Evolutionary conservation across 2,888 invertebrate genomes (phyloP).

Genomic region (Athalia rosae): DNA sequence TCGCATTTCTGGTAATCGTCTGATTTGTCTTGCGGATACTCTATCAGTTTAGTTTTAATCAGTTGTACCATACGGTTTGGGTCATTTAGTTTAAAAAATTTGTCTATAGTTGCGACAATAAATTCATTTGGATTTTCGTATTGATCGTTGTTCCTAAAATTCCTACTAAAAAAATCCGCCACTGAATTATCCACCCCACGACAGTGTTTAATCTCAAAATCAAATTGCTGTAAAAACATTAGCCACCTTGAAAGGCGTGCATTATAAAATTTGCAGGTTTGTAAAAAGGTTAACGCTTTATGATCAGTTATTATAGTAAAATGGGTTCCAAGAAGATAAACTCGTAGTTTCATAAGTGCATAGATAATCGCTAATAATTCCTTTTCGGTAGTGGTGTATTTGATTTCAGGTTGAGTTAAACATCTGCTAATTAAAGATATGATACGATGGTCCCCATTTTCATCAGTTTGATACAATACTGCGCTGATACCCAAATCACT

Average conservation of each 20-base stretch:
- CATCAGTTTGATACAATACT: conserved; percentile 40
- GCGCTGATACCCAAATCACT: conserved; percentile 45
- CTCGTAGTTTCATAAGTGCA: conserved; percentile 55
- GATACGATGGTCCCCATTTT: conserved; percentile 29
- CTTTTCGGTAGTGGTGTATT: conserved; percentile 54
- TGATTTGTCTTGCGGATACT: too few species aligned
- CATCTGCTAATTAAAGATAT: conserved; percentile 53
- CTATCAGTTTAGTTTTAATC: too few species aligned
- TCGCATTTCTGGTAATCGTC: too few species aligned
- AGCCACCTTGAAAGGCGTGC: conserved; percentile 55
- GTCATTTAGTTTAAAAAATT: too few species aligned
- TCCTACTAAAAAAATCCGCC: too few species aligned
- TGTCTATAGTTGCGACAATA: too few species aligned
- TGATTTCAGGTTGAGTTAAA: conserved; percentile 47
- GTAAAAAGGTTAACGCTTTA: conserved; percentile 55
- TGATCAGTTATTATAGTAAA: conserved; percentile 56
- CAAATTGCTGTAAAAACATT: conserved; percentile 53
- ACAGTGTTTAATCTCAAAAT: conserved; percentile 52
- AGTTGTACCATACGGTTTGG: too few species aligned
- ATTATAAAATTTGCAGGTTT: conserved; percentile 53
- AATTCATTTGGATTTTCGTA: too few species aligned
- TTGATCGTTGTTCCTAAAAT: too few species aligned
- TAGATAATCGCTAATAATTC: conserved; percentile 54
- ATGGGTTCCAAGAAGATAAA: conserved; percentile 52
- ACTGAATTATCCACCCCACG: conserved; percentile 51